Percentiles rank a stretch among this genome's conserved stretches.
Conservation (phyloP, 2,797 vertebrate species). For the Ctenopoma kingsleyae region DNA sequence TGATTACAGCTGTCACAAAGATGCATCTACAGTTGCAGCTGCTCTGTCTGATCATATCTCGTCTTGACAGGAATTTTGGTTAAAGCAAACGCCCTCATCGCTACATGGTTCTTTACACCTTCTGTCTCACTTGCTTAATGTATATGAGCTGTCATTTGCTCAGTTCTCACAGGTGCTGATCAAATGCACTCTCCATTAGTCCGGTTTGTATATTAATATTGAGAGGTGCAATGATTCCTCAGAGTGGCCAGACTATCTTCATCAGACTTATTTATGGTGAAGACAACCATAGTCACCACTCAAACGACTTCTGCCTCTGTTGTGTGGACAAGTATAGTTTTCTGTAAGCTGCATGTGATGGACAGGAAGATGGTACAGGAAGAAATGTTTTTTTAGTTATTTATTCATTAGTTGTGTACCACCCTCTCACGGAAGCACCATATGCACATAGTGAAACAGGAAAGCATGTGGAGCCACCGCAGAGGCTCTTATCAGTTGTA, state of each 20-base stretch:
- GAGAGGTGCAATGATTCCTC: neutral
- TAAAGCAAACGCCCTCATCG: constrained; percentile 26
- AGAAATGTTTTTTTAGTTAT: constrained; percentile 9
- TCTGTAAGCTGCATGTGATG: neutral
- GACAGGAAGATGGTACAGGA: too few species aligned
- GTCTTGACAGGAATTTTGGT: constrained; percentile 31
- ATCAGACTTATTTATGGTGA: neutral
- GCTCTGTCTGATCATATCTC: constrained; percentile 63
- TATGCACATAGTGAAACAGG: neutral
- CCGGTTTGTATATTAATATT: neutral
- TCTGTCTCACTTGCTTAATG: neutral
- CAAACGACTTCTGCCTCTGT: neutral
- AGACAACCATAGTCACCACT: neutral
- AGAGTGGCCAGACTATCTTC: neutral
- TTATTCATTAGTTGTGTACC: constrained; percentile 2
- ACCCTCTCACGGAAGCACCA: neutral
- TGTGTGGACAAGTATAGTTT: neutral
- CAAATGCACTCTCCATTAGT: constrained; percentile 3
- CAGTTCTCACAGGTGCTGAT: constrained; percentile 29
- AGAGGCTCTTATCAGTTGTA: neutral
- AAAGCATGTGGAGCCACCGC: neutral
- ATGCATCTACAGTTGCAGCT: constrained; percentile 39
- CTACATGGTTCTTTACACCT: constrained; percentile 26
- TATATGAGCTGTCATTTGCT: constrained; percentile 27
- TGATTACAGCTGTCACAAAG: constrained; percentile 55